A percentile compares a stretch with the other conserved stretches of the same genome.
phyloP scores from a whole-genome alignment of 2,113 vertebrate species.

The Erythrocercus mccallii region DNA sequence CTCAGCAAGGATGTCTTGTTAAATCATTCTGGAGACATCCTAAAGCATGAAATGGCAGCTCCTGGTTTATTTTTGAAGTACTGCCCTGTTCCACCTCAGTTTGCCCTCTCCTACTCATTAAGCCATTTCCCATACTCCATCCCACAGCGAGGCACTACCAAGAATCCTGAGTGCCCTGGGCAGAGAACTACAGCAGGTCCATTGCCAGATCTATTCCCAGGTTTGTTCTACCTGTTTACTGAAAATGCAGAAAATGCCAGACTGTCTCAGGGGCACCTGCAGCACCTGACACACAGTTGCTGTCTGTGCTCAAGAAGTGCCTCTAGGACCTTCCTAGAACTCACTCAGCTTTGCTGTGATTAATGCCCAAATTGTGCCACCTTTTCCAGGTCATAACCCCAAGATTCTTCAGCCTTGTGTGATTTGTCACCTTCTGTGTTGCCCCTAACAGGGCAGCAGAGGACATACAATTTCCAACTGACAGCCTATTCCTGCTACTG shows the following conservation, averaged over 20 bases:
- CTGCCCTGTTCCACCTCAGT: neutral
- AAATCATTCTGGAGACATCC: neutral
- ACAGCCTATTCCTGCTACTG: neutral
- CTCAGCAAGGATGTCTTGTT: neutral
- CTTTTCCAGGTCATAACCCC: neutral
- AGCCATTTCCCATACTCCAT: neutral
- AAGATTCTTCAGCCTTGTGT: neutral
- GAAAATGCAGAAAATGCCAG: neutral
- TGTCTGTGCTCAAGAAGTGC: neutral
- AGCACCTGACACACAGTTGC: fast-evolving
- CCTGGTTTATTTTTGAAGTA: neutral
- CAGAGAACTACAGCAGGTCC: neutral
- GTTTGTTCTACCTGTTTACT: neutral
- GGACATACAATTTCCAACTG: neutral
- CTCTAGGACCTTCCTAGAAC: neutral
- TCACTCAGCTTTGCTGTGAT: neutral
- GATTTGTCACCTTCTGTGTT: neutral
- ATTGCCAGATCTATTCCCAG: neutral
- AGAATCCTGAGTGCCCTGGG: fast-evolving
- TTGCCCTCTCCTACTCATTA: neutral
- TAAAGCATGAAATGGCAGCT: neutral
- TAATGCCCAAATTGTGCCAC: neutral
- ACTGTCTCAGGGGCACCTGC: neutral
- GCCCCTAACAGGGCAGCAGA: neutral
- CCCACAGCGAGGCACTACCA: neutral